phyloP scores from a whole-genome alignment of 2,113 vertebrate genomes.

The Sisor rabdophorus region DNA sequence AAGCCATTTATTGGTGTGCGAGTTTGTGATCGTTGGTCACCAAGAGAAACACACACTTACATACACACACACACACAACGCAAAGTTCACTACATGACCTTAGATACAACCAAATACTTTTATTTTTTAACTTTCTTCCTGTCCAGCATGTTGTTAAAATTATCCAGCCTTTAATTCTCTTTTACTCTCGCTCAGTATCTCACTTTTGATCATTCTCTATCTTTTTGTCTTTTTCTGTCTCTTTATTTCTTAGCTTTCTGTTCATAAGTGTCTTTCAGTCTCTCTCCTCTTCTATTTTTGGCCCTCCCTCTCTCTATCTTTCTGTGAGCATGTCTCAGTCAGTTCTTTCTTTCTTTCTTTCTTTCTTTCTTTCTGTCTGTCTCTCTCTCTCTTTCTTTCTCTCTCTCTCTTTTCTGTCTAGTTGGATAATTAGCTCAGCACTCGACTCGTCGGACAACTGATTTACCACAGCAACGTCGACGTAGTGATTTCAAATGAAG shows the following conservation, averaged over 20 bases:
- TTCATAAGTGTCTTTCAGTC: too few species aligned
- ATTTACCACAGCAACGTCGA: constrained; percentile 99
- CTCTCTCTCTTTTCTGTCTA: constrained; percentile 71
- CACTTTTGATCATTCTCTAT: too few species aligned
- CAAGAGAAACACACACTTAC: constrained; percentile 21
- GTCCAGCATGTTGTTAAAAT: background rate
- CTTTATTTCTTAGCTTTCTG: too few species aligned
- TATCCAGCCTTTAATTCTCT: background rate
- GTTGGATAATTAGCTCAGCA: constrained; percentile 88
- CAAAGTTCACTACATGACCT: constrained; percentile 6
- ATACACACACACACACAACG: constrained; percentile 16
- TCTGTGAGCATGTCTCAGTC: constrained; percentile 29
- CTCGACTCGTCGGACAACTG: constrained; percentile 70
- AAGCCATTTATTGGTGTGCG: constrained; percentile 42
- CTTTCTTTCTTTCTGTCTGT: constrained; percentile 27
- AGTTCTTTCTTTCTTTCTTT: constrained; percentile 49
- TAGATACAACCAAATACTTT: constrained; percentile 9
- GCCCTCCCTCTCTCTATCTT: constrained; percentile 56
- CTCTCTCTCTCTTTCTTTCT: constrained; percentile 55
- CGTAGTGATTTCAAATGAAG: constrained; percentile 98
- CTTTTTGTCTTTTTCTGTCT: background rate
- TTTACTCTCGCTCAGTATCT: background rate
- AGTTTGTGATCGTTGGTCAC: constrained; percentile 14
- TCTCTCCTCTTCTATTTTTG: background rate
- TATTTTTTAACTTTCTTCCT: background rate